Evolutionary conservation across 2,888 invertebrate genomes (phyloP), one percentile per base, ranked within the genome.

Genomic region (Macrosoma leucophasiata): DNA sequence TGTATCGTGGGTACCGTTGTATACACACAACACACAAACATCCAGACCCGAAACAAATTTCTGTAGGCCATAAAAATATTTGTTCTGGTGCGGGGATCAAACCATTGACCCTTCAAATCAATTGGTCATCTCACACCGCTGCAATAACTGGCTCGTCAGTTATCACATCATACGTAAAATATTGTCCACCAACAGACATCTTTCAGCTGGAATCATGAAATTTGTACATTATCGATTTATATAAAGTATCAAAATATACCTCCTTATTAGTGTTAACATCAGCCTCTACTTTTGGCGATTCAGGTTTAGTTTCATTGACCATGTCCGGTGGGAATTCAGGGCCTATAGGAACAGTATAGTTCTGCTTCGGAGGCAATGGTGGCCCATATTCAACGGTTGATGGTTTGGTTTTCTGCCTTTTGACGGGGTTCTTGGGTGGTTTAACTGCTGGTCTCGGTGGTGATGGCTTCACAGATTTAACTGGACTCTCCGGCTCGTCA

Each of bases 301-400:
- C 62, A 4, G 55, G 30, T 12, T 46, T 50, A 33, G 25, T 48
- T 30, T 40, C 51, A 2, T 35, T 30, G 11, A 52, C 25, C 21
- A 64, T 18, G 6, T 54, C 56, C 0, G 68, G 59, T 3, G 82
- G 81, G 14, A 82, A 46, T 37, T 81, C 79, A 0, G 82, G 82
- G 4, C 82, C 84, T 22, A 82, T 81, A 0, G 82, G 78, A 1
- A 56, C 43, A 0, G 62, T 55, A 31, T 82, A 81, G 27, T 72
- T 66, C 34, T 65, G 61, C 25, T 62, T 71, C 0, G 70, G 64
- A 1, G 79, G 81, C 32, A 81, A 46, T 0, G 61, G 52, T 1
- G 81, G 82, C 3, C 82, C 81, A 41, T 63, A 78, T 29, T 76
- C 74, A 0, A 55, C 32, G 1, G 29, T 28, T 29, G 46, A 27